Base-by-base conservation (phyloP, 2,888 invertebrate species). In the Anthrax anthrax region DNA sequence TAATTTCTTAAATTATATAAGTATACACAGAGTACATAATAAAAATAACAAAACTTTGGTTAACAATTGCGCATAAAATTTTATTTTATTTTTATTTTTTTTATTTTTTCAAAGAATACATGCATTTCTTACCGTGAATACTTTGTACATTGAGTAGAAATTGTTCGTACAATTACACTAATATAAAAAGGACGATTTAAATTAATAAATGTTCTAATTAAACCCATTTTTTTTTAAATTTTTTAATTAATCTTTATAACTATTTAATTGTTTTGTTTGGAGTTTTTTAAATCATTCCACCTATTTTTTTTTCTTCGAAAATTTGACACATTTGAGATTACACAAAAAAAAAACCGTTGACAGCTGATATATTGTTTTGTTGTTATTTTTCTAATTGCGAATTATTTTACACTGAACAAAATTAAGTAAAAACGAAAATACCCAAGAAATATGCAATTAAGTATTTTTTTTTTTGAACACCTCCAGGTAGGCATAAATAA, bases 81-180 rank as follows among this genome's bases (percentile, higher is more conserved):
- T 23, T 23, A 8, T 6, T 23, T 23, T 23, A 23, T 23, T 23
- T 23, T 23, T 23, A 23, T 23, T 23, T 38, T 13, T 38, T 37
- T 43, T 13, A 14, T 14, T 19, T 23, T 6, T 39, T 23, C 17
- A 38, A 14, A 27, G 39, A 27, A 17, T 17, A 32, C 42, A 46
- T 40, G n/a, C n/a, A n/a, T n/a, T n/a, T n/a, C n/a, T n/a, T n/a
- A 50, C 50, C 50, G 44, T 32, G 48, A 43, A 17, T 42, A 48
- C 42, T 48, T 43, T 37, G 44, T 37, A 13, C 37, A 13, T 44
- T 47, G 46, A n/a, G 47, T 47, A 3, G 51, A 43, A n/a, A 45
- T 38, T 29, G 47, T 19, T 16, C 49, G 42, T 16, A 43, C 39
- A 40, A 49, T 46, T 9, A 51, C 37, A 42, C 49, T 46, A n/a